These are phyloP conservation scores for Epizoanthus stellaris DNA, from an alignment of 92 coral and sea anemone species.

Conservation along the genomic window DNA sequence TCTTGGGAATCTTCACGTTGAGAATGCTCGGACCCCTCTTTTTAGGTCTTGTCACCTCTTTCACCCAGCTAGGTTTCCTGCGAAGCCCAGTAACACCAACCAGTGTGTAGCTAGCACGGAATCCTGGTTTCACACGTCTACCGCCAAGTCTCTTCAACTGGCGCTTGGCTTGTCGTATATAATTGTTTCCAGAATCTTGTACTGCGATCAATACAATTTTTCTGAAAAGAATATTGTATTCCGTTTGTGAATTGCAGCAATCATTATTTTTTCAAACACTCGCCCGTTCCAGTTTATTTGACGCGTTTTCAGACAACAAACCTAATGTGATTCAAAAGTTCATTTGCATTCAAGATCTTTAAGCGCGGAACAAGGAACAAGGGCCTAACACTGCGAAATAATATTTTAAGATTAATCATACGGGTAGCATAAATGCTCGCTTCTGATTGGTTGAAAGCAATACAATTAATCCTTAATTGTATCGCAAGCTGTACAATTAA, in stretches of 20 bases:
- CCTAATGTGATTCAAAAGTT: no score
- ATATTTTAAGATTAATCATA: no score
- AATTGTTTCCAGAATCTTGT: slow-evolving; percentile 17
- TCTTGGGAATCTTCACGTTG: slow-evolving; percentile 32
- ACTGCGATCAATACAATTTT: slow-evolving; percentile 25
- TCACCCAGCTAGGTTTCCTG: slow-evolving; percentile 21
- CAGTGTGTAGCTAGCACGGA: slow-evolving; percentile 7
- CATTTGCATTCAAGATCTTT: no score
- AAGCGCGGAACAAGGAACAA: no score
- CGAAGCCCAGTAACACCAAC: slow-evolving; percentile 25
- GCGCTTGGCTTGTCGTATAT: not conserved
- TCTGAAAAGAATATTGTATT: not conserved
- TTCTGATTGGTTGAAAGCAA: no score
- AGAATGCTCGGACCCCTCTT: slow-evolving; percentile 11
- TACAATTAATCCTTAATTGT: no score
- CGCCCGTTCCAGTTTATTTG: no score
- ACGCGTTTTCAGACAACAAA: no score
- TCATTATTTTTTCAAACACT: not conserved
- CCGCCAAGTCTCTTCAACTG: slow-evolving; percentile 17
- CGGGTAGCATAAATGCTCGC: no score
- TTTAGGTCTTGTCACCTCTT: slow-evolving; percentile 8
- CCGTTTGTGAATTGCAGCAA: not conserved
- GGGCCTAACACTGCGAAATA: no score
- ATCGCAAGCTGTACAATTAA: no score
- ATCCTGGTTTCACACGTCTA: not conserved